A percentile compares a stretch with the other conserved stretches of the same genome.
These are phyloP conservation scores for Pangasianodon gigas DNA, from an alignment of 2,113 vertebrate genomes.

Conservation along the genomic window DNA sequence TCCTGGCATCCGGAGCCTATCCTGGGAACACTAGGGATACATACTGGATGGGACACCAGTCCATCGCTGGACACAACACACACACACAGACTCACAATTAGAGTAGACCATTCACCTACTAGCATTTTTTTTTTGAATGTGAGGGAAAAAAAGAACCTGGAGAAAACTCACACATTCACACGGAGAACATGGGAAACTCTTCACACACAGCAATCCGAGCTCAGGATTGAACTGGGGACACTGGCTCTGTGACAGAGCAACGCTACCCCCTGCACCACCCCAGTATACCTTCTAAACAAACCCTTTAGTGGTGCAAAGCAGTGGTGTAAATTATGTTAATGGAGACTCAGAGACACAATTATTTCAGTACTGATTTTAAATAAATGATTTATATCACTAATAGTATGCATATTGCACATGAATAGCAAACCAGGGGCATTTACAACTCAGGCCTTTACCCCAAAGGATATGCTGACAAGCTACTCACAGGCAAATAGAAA, in stretches of 20 bases:
- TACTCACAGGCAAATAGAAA: background rate
- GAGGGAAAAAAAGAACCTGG: background rate
- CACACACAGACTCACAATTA: background rate
- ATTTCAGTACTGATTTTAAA: background rate
- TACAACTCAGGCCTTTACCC: background rate
- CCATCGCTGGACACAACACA: background rate
- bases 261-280: background rate
- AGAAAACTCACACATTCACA: background rate
- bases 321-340: background rate
- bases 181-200: too few species aligned
- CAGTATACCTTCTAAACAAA: background rate
- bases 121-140: background rate
- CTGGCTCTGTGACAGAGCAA: background rate
- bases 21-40: background rate
- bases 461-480: background rate
- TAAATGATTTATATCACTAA: conserved; percentile 32
- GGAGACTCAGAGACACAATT: conserved; percentile 11
- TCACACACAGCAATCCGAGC: background rate
- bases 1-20: background rate
- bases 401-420: conserved; percentile 1
- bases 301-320: background rate
- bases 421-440: background rate
- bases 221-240: background rate
- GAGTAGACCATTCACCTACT: background rate
- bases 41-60: background rate